Conservation (phyloP, 2,113 vertebrate genomes). For the Edolisoma coerulescens region DNA sequence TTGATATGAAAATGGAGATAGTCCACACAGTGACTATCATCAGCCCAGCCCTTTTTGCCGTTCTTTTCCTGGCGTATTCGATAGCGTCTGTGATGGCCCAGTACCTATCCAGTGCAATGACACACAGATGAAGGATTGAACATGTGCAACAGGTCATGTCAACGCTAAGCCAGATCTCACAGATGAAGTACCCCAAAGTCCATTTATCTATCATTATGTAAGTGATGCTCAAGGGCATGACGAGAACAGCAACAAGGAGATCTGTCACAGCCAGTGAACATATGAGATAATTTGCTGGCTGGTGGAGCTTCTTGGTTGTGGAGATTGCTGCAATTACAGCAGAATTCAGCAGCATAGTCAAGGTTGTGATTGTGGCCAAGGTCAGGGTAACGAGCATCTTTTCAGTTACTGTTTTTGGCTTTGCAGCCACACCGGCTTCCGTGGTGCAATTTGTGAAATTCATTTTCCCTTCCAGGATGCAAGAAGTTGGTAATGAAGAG, state of each 20-base stretch:
- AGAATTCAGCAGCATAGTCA: conserved; percentile 81
- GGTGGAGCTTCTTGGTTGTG: conserved; percentile 87
- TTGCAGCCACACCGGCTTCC: conserved; percentile 53
- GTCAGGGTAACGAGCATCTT: conserved; percentile 76
- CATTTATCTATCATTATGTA: conserved; percentile 85
- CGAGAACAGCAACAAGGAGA: conserved; percentile 84
- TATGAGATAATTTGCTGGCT: conserved; percentile 90
- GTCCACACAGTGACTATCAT: conserved; percentile 84
- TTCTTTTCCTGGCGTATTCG: conserved; percentile 84
- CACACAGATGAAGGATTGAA: conserved; percentile 89
- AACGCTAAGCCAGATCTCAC: conserved; percentile 86
- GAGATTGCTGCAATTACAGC: conserved; percentile 85
- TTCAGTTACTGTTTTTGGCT: conserved; percentile 74
- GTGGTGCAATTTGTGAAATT: conserved; percentile 83
- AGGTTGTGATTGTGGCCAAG: conserved; percentile 76
- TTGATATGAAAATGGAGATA: conserved; percentile 85
- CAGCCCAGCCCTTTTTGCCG: conserved; percentile 72
- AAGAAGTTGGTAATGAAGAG: neutral
- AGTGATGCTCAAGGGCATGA: conserved; percentile 88
- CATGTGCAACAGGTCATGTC: conserved; percentile 93
- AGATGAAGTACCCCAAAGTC: conserved; percentile 82
- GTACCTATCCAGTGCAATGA: conserved; percentile 88
- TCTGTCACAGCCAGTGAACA: conserved; percentile 89
- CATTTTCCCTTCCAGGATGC: conserved; percentile 34
- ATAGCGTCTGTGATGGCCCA: conserved; percentile 91